These are phyloP conservation scores for Isoperla grammatica DNA, from an alignment of 2,888 invertebrate genomes.

Conservation along the genomic window DNA sequence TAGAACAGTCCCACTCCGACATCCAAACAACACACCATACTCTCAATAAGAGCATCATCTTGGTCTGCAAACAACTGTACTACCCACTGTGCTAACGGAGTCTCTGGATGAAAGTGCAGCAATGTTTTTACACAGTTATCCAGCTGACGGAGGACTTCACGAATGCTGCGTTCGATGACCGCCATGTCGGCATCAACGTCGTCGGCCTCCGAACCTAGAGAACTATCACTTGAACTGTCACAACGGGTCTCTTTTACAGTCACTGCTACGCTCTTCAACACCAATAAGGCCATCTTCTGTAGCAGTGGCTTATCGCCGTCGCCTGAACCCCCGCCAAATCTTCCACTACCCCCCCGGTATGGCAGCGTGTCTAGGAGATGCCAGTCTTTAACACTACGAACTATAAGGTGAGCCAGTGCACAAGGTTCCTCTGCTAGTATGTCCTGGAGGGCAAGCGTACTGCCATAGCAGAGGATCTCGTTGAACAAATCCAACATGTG, in stretches of 20 bases:
- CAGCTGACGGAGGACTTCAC: conserved; percentile 74
- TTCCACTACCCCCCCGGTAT: conserved; percentile 44
- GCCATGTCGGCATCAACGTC: conserved; percentile 87
- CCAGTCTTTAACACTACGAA: conserved; percentile 79
- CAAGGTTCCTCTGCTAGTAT: conserved; percentile 84
- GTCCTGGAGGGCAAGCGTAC: conserved; percentile 82
- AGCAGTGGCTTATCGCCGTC: conserved; percentile 70
- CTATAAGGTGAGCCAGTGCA: conserved; percentile 76
- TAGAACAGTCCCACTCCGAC: conserved; percentile 81
- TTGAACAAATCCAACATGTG: conserved; percentile 80
- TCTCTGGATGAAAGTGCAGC: conserved; percentile 81
- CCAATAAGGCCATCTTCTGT: conserved; percentile 80
- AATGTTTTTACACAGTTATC: conserved; percentile 76
- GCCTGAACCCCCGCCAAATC: conserved; percentile 47
- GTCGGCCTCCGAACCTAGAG: conserved; percentile 76
- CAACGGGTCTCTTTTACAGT: conserved; percentile 85
- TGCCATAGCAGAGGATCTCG: conserved; percentile 87
- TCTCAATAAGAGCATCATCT: conserved; percentile 85
- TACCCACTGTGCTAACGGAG: conserved; percentile 80
- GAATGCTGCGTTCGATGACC: conserved; percentile 76
- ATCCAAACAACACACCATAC: conserved; percentile 87
- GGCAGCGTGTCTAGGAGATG: conserved; percentile 58
- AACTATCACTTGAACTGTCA: conserved; percentile 75
- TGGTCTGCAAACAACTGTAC: conserved; percentile 86
- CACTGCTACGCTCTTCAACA: conserved; percentile 82